These are phyloP conservation scores for Chionodraco myersi DNA, from an alignment of 2,113 vertebrate species.

Conservation along the genomic window DNA sequence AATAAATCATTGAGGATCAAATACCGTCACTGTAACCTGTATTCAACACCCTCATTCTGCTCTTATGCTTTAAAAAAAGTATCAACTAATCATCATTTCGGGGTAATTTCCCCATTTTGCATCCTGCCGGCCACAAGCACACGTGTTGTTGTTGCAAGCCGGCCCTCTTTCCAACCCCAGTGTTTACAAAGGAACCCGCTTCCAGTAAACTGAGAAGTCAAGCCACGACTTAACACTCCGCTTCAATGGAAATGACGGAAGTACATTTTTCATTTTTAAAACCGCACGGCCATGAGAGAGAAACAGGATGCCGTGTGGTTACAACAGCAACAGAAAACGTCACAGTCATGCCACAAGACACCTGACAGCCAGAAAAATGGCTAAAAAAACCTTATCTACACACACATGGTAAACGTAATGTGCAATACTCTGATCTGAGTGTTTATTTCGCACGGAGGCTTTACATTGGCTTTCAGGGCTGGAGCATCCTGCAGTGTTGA, in stretches of 20 bases:
- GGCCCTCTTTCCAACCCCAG: slow-evolving; percentile 57
- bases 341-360: slow-evolving; percentile 69
- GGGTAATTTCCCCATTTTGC: slow-evolving; percentile 23
- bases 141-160: slow-evolving; percentile 26
- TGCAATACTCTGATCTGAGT: neutral
- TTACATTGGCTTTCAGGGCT: neutral
- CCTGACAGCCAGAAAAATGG: slow-evolving; percentile 53
- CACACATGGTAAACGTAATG: neutral
- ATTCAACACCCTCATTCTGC: neutral
- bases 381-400: neutral
- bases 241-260: slow-evolving; percentile 83
- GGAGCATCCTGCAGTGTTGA: neutral
- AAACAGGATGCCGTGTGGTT: slow-evolving; percentile 83
- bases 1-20: neutral
- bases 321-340: slow-evolving; percentile 75
- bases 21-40: neutral
- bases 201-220: slow-evolving; percentile 78
- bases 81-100: neutral
- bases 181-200: slow-evolving; percentile 76
- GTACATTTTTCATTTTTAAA: slow-evolving; percentile 80
- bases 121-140: neutral
- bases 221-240: slow-evolving; percentile 58
- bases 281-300: slow-evolving; percentile 71
- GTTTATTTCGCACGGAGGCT: neutral
- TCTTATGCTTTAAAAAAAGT: neutral